Base-by-base conservation (phyloP, 2,113 vertebrate species). In the Eurypyga helias region DNA sequence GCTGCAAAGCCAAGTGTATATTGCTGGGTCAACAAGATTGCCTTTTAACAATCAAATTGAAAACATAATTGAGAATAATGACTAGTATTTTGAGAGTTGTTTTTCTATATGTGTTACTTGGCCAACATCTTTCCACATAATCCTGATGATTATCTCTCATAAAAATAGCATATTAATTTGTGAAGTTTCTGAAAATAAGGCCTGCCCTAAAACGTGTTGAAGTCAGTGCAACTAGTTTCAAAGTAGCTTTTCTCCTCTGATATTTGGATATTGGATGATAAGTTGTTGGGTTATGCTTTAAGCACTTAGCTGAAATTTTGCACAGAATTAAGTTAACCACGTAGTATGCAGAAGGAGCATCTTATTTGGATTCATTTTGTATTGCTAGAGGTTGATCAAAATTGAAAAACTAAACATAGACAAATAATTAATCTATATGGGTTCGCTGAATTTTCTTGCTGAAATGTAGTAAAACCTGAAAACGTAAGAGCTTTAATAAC, bases 11-110 rank as follows among this genome's bases (percentile, higher is more conserved):
- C 71, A 90, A 90, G 71, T 60, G 55, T 96, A 67, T 92, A 92
- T 64, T 96, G 92, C 92, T 92, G 64, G 85, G 58, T 96, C 93
- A 93, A 90, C 64, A 94, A 75, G 90, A 78, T 48, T 55, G 83
- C 46, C 79, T 92, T 93, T 82, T 86, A 93, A 78, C 67, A 92
- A 89, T 96, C 76, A 87, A 87, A 76, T 20, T 83, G 64, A 90
- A 96, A 90, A 67, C 38, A 67, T 71, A 95, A 94, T 60, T 94
- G 85, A 83, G 72, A 93, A 95, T 81, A 88, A 87, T 73, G 34
- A 75, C 46, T 75, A 62, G 36, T 57, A 58, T 95, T 96, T 80
- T 75, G 76, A 95, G 92, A 89, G 60, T 58, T 60, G 51, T 83
- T 96, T 77, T 49, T 83, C 60, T 60, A 0, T 48, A 51, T 58